Evolutionary conservation across 1,140 invertebrate species (phyloP), one percentile per base, ranked within the genome.

Genomic region (Drosophila nikananu): DNA sequence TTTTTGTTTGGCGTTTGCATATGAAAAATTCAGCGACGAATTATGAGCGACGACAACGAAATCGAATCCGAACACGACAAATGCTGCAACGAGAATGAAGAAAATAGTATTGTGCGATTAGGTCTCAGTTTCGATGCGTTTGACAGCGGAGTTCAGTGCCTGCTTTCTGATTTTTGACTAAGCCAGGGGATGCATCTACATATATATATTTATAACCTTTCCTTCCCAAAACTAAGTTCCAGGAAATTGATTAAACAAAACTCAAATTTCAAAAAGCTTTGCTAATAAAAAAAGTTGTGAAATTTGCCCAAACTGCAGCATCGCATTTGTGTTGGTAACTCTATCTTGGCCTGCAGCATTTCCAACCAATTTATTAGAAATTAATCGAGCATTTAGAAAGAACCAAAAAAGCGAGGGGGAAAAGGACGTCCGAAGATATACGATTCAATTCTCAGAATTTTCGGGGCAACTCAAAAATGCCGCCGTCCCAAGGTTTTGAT

Each of bases 291-390:
- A n/a, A n/a, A n/a, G n/a, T 27, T 27, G 27, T 30, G 27, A 49
- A 30, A 12, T 32, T 27, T 21, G 65, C 52, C 17, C 10, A 74
- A 75, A 75, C 55, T 78, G 75, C 75, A 65, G 75, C 75, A 65
- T 52, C 57, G 65, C 76, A 59, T 62, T 58, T 70, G 65, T 78
- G 65, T 78, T 61, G 52, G 77, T 79, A 80, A 80, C 68, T 62
- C 80, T 82, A 71, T 70, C 46, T 72, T 46, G 54, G 70, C 77
- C 82, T 86, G 83, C 83, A 87, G 76, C 80, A 90, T 89, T 81
- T 89, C 74, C 51, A 61, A 60, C 83, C 89, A 91, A 87, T 91
- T 91, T 91, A 91, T 91, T 91, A 91, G 87, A 91, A 91, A 91
- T 86, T 91, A 91, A 91, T 91, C 87, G 87, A 91, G 87, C 87